Conservation (phyloP, 2,113 vertebrate genomes). For the Peromyscus leucopus region DNA sequence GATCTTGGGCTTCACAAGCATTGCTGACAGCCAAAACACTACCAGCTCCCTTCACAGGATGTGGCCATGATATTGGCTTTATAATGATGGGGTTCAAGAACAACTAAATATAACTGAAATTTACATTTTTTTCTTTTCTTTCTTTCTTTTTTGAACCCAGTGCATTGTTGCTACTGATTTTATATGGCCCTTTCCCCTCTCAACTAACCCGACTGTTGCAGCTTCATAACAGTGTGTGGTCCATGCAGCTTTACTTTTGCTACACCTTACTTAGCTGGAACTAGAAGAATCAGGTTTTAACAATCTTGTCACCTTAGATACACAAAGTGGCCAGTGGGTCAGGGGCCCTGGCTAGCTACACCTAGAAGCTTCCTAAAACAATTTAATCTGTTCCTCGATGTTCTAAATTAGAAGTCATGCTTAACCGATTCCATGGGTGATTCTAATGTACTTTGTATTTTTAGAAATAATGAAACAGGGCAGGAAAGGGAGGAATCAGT, state of each 20-base stretch:
- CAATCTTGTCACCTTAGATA: background rate
- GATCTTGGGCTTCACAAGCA: background rate
- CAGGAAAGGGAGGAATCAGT: background rate
- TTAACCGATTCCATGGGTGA: background rate
- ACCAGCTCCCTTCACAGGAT: background rate
- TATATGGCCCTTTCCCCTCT: background rate
- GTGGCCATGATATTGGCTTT: background rate
- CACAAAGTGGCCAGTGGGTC: background rate
- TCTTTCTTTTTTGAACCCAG: background rate
- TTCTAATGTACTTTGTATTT: background rate
- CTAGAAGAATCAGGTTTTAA: background rate
- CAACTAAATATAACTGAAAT: background rate
- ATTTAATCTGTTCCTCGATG: background rate
- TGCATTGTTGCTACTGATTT: background rate
- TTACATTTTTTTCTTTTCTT: background rate
- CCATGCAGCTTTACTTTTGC: background rate
- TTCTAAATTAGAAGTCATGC: background rate
- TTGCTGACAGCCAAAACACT: background rate
- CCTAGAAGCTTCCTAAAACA: background rate
- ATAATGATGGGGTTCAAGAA: background rate
- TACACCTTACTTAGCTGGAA: background rate
- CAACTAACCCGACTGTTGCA: background rate
- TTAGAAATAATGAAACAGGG: background rate
- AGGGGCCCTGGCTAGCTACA: background rate
- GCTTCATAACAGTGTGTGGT: rapidly evolving